phyloP scores from a whole-genome alignment of 2,888 invertebrate species.

The Ditylenchus weischeri region DNA sequence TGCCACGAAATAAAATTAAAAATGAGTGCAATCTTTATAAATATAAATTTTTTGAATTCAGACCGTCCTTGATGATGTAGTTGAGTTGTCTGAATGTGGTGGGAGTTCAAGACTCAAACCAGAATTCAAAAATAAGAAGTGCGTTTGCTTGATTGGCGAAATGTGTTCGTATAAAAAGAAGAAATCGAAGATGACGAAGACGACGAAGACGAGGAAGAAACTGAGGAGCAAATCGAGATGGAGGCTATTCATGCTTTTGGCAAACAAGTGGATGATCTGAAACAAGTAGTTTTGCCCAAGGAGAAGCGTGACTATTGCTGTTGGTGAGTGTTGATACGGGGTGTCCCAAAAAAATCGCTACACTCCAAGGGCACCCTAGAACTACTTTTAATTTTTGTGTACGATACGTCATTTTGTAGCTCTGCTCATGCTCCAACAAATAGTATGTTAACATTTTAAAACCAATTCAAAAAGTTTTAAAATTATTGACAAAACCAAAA shows the following conservation, averaged over 20 bases:
- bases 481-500: no score
- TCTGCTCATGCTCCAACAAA: no score
- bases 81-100: not conserved
- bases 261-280: slow-evolving; percentile 10
- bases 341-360: no score
- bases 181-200: no score
- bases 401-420: no score
- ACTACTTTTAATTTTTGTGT: no score
- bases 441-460: no score
- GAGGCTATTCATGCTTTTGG: not conserved
- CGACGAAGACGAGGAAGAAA: not conserved
- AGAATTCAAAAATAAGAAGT: not conserved
- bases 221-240: not conserved
- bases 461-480: no score
- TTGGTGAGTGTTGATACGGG: slow-evolving; percentile 32
- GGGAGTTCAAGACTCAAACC: no score
- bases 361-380: no score
- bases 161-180: not conserved
- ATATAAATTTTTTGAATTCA: not conserved
- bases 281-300: slow-evolving; percentile 42
- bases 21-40: not conserved
- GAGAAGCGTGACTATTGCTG: slow-evolving; percentile 53
- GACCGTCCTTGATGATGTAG: not conserved
- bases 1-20: no score
- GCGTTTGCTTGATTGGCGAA: slow-evolving; percentile 1